These are phyloP conservation scores for Rhegmatorhina hoffmannsi DNA, from an alignment of 2,113 vertebrate species.

Conservation along the genomic window DNA sequence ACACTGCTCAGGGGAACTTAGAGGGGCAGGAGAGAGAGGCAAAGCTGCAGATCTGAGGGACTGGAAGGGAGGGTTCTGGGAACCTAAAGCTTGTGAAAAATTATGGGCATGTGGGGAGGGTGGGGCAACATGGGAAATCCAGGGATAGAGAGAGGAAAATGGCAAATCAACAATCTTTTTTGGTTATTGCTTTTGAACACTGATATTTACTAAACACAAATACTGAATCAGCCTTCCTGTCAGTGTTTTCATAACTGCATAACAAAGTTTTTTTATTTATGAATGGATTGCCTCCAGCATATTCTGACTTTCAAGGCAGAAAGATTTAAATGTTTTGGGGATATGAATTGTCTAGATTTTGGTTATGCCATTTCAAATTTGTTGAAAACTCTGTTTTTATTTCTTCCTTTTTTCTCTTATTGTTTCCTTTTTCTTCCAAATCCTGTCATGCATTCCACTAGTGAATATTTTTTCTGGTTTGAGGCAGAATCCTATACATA, in stretches of 20 bases:
- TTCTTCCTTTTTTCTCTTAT: not conserved
- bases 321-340: not conserved
- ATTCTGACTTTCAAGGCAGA: not conserved
- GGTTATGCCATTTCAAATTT: not conserved
- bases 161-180: not conserved
- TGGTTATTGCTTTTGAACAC: not conserved
- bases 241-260: not conserved
- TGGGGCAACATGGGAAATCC: not conserved
- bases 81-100: not conserved
- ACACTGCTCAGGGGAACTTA: not conserved
- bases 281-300: not conserved
- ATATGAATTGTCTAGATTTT: not conserved
- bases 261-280: not conserved
- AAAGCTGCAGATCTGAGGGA: not conserved
- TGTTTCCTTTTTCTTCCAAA: not conserved
- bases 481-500: not conserved
- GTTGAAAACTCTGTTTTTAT: not conserved
- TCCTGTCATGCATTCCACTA: not conserved
- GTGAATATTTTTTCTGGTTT: not conserved
- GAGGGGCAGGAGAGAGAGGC: not conserved
- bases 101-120: not conserved
- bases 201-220: not conserved
- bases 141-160: not conserved
- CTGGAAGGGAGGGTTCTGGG: not conserved
- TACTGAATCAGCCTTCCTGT: not conserved